Evolutionary conservation across 1,140 invertebrate species (phyloP), one percentile per base, ranked within the genome.

Genomic region (Dreissena rostriformis): DNA sequence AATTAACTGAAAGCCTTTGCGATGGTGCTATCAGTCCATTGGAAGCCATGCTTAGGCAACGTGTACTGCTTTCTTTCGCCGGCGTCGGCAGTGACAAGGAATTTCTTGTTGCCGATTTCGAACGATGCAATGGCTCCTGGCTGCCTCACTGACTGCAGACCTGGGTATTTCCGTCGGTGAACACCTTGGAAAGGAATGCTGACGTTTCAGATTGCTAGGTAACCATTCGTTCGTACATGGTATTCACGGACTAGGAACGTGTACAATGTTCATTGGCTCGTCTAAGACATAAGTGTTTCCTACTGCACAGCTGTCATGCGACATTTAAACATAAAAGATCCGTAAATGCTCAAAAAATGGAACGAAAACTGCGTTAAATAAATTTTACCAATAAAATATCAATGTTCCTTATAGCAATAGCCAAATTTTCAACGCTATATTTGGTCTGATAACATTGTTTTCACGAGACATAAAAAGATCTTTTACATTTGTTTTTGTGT

Each of bases 101-200:
- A 82, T 12, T 51, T 29, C 14, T 53, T 74, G 15, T 4, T 82
- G 14, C 61, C 70, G 5, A 82, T 55, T 66, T 67, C 24, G 4
- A 82, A 15, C 15, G 55, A 66, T 19, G 71, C 72, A 10, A 82
- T 67, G 12, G 66, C 71, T 53, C 71, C 79, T 63, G 79, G 79
- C 49, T 82, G 79, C 2, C 70, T 52, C 17, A 82, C 17, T 65
- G 70, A 73, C 6, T 72, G 24, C 10, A 82, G 71, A 29, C 51
- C 39, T 12, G 68, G 17, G 73, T 63, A 82, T 29, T 6, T 53
- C 28, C 61, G 29, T 17, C 55, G 22, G 39, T 82, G 79, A 22
- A 74, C 49, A 29, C 79, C 57, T 66, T 5, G 14, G 1, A n/a
- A 29, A 71, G 39, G 49, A 17, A 70, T 57, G n/a, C 12, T 57